Conservation (phyloP, 2,797 vertebrate species). For the Thunnus albacares region DNA sequence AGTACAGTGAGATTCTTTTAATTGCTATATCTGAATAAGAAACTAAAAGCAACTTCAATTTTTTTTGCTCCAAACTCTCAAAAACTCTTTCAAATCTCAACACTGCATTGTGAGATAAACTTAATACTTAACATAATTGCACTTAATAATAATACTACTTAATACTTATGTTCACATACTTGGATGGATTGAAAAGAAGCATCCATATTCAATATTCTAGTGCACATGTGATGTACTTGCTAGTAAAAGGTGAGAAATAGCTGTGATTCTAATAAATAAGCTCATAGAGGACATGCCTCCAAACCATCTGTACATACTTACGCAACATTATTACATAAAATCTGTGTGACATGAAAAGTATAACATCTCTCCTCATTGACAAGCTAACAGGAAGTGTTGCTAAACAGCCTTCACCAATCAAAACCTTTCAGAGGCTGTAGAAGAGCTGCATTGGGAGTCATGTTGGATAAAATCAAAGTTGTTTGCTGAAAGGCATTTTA, state of each 20-base stretch:
- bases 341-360: neutral
- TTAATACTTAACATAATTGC: neutral
- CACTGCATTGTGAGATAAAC: neutral
- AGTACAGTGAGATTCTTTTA: too few species aligned
- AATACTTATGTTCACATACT: neutral
- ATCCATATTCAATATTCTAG: neutral
- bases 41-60: neutral
- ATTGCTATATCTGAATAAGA: too few species aligned
- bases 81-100: neutral
- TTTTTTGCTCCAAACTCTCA: neutral
- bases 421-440: neutral
- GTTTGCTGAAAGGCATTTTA: neutral
- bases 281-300: neutral
- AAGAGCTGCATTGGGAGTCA: neutral
- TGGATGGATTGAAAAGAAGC: neutral
- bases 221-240: neutral
- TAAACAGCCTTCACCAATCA: neutral
- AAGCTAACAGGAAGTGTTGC: neutral
- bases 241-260: conserved; percentile 7
- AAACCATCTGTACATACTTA: conserved; percentile 16
- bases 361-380: neutral
- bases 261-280: neutral
- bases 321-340: neutral
- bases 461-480: neutral
- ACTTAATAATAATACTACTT: too few species aligned